Percentiles rank a stretch among this genome's conserved stretches.
Conservation (phyloP, 2,797 vertebrate species). For the Danio choprae region DNA sequence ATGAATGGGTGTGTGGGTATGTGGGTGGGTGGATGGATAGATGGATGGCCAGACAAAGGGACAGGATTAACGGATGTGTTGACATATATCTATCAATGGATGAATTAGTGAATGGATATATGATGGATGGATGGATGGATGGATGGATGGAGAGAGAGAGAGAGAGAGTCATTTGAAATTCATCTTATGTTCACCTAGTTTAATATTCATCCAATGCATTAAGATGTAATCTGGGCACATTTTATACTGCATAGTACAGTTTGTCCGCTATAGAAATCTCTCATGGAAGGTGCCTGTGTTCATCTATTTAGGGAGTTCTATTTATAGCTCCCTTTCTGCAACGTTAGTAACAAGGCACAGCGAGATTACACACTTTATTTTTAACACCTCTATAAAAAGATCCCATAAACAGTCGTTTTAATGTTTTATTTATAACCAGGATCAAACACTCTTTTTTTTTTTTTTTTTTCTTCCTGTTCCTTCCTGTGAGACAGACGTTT, state of each 20-base stretch:
- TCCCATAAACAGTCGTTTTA: background rate
- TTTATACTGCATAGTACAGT: background rate
- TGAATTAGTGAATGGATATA: too few relatives aligned
- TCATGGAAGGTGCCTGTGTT: background rate
- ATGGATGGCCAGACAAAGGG: too few relatives aligned
- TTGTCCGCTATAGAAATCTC: background rate
- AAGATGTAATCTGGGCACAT: background rate
- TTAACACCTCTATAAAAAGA: slow-evolving; percentile 25
- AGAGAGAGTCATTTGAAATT: too few relatives aligned
- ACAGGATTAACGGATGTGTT: too few relatives aligned
- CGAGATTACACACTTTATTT: slow-evolving; percentile 28
- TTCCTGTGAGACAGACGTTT: slow-evolving; percentile 4
- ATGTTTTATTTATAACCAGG: slow-evolving; percentile 9
- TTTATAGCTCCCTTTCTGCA: slow-evolving; percentile 39
- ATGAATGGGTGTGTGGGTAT: too few relatives aligned
- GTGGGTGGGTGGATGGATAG: too few relatives aligned
- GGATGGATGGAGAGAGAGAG: too few relatives aligned
- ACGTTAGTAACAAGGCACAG: background rate
- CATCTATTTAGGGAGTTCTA: slow-evolving; percentile 37
- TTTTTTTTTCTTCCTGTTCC: background rate
- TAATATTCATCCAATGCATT: background rate
- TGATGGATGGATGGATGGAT: too few relatives aligned
- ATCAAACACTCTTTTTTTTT: slow-evolving; percentile 1
- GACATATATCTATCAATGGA: too few relatives aligned
- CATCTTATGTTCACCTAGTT: background rate